Evolutionary conservation across 2,888 invertebrate species (phyloP), one percentile per base, ranked within the genome.

Genomic region (Brachypterus glaber): DNA sequence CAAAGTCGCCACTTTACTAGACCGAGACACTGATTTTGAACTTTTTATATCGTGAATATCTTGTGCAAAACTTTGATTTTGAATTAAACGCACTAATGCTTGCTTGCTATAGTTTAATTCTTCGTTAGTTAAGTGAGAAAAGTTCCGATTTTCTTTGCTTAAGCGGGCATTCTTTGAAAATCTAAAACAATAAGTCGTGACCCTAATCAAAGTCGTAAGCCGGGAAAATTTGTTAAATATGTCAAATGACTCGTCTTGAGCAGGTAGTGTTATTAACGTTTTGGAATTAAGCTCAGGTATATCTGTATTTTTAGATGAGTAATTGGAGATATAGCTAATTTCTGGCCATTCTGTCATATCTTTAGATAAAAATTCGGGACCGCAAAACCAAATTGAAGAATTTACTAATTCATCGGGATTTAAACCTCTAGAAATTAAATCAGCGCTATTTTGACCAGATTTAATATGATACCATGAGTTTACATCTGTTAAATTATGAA

Each of bases 381-480:
- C 46, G 17, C 43, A 24, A 46, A 46, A 50, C 49, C 49, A 48
- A 24, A 48, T 16, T 12, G 33, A 13, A 12, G 16, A 32, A 4
- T 30, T 21, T 12, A 27, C 27, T 21, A 49, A 18, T 13, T 40
- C 17, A 26, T 32, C 30, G 4, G 47, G 30, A 12, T 32, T 15
- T 7, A 38, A 27, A 9, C 52, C 49, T 5, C 52, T 39, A 5
- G 50, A 46, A 4, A 49, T 41, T 7, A 50, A 18, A 35, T 54
- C 54, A n/a, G 51, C 52, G 17, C 49, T 48, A 43, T 54, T 53
- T 11, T 50, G 42, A 5, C 32, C 14, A 13, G 48, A 35, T 13
- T 4, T 7, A 5, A 55, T 46, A 38, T 55, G 49, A 18, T 40
- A 11, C 53, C 53, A 54, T 24, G 37, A 12, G 13, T 24, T 11